phyloP scores from a whole-genome alignment of 2,888 invertebrate species.

The Aleiodes testaceus region DNA sequence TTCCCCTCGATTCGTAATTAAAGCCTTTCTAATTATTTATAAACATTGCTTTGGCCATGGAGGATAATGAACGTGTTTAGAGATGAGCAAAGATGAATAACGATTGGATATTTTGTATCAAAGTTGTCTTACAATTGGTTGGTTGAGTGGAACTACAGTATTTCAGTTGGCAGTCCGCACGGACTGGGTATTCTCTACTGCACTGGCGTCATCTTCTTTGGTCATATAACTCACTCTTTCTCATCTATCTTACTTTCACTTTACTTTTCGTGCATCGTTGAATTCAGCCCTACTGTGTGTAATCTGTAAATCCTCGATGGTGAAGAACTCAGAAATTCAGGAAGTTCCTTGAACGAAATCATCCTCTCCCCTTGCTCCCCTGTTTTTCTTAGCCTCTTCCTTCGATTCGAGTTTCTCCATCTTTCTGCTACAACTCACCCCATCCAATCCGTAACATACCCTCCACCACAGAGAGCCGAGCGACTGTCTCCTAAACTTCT shows the following conservation, averaged over 20 bases:
- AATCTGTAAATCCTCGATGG: constrained; percentile 73
- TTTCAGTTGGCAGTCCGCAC: constrained; percentile 56
- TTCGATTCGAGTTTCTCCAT: constrained; percentile 42
- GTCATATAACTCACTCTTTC: constrained; percentile 34
- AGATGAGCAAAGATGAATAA: constrained; percentile 45
- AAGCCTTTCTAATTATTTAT: constrained; percentile 73
- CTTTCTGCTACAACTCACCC: constrained; percentile 39
- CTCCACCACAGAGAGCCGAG: constrained; percentile 16
- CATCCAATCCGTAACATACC: constrained; percentile 39
- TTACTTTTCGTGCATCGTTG: constrained; percentile 37
- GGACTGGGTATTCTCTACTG: constrained; percentile 53
- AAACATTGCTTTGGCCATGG: constrained; percentile 69
- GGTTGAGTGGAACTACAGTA: constrained; percentile 43
- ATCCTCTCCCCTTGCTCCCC: constrained; percentile 55
- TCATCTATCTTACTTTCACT: constrained; percentile 33
- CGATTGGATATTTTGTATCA: constrained; percentile 57
- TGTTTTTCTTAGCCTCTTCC: constrained; percentile 41
- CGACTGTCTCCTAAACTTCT: constrained; percentile 41
- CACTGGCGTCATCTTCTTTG: constrained; percentile 54
- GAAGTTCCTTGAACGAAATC: constrained; percentile 70
- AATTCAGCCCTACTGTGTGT: constrained; percentile 57
- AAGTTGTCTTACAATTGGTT: constrained; percentile 55
- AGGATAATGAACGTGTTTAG: constrained; percentile 68
- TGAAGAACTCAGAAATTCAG: constrained; percentile 69
- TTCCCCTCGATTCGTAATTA: constrained; percentile 70